These are phyloP conservation scores for Hippolais icterina DNA, from an alignment of 2,113 vertebrate genomes.

Conservation along the genomic window DNA sequence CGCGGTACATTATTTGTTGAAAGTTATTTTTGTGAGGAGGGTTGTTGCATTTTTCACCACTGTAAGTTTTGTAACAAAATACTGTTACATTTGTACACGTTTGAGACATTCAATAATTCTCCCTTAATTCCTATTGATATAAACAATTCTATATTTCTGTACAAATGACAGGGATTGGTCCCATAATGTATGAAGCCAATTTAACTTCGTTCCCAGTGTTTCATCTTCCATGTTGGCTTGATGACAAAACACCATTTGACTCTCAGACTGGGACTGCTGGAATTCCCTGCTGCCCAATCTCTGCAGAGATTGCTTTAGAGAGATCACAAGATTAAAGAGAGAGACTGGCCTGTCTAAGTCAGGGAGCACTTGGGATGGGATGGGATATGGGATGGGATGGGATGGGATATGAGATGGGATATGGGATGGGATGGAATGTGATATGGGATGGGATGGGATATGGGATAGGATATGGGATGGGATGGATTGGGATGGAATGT, in stretches of 20 bases:
- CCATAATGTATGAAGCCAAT: not conserved
- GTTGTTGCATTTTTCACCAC: not conserved
- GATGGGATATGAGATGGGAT: not conserved
- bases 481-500: not conserved
- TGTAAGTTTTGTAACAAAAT: not conserved
- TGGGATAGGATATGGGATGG: too few relatives aligned
- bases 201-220: not conserved
- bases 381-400: rapidly evolving
- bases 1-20: not conserved
- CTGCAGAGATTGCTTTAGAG: not conserved
- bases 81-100: not conserved
- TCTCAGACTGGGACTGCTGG: not conserved
- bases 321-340: not conserved
- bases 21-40: not conserved
- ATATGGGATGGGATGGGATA: not conserved
- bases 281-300: not conserved
- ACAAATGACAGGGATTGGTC: not conserved
- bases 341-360: not conserved
- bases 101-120: not conserved
- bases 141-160: not conserved
- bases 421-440: not conserved
- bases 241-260: not conserved
- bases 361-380: rapidly evolving
- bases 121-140: rapidly evolving
- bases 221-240: not conserved